Evolutionary conservation across 1,140 invertebrate species (phyloP).

Genomic region (Pseudomyrmex sp.): DNA sequence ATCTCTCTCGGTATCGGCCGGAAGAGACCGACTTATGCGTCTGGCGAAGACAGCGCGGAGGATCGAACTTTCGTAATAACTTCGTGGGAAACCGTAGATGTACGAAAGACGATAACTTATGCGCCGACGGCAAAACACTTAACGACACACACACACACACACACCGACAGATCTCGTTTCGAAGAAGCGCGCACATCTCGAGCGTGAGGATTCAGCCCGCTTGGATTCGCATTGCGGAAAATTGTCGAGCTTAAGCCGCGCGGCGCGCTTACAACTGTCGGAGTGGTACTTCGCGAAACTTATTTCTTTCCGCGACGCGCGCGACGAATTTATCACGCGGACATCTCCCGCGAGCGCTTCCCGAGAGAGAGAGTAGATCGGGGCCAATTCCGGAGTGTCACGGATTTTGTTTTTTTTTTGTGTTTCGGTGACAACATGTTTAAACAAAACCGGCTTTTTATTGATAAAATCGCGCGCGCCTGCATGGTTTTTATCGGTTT

Average conservation of each 20-base stretch:
- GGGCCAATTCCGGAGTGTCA: no score
- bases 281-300: constrained; percentile 18
- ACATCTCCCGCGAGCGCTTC: no score
- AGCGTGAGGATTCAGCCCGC: background rate
- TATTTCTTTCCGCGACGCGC: constrained; percentile 7
- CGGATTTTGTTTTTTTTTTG: background rate
- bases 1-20: background rate
- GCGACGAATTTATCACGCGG: constrained; percentile 12
- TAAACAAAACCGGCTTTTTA: background rate
- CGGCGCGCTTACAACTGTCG: background rate
- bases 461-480: background rate
- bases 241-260: constrained; percentile 3
- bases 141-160: background rate
- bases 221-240: constrained; percentile 33
- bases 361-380: no score
- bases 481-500: constrained; percentile 13
- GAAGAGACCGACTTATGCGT: constrained; percentile 2
- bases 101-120: constrained; percentile 36
- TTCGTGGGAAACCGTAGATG: constrained; percentile 11
- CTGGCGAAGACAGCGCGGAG: constrained; percentile 1
- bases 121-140: constrained; percentile 32
- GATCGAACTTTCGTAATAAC: constrained; percentile 41
- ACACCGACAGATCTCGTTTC: constrained; percentile 11
- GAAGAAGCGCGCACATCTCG: background rate
- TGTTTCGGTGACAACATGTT: background rate